Evolutionary conservation across 2,797 vertebrate species (phyloP), one percentile per base, ranked within the genome.

Genomic region (Erpetoichthys calabaricus): DNA sequence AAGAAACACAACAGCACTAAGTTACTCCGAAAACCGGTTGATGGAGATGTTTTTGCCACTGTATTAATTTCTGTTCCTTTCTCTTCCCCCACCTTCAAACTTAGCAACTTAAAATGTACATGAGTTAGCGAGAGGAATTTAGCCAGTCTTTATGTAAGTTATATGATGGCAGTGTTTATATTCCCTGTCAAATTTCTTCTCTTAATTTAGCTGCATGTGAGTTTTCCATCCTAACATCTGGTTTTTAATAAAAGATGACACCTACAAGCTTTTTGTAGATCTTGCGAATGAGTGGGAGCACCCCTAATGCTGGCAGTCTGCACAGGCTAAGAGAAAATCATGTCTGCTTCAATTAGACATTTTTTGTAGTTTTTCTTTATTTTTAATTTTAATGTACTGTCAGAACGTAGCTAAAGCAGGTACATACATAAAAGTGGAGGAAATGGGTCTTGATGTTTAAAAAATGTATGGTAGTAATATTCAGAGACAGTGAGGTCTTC

Each of bases 241-340:
- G 72, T 78, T 82, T 81, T 77, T 80, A 82, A 85, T 85, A 84
- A 75, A 74, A 68, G 72, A 73, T 77, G 78, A 82, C 76, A 77
- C 77, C 75, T 79, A 77, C 75, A 75, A 77, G 75, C 68, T 67
- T 72, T 74, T 72, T 79, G 64, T 68, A 68, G 68, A 67, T 73
- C 69, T 63, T 71, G 70, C 65, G 70, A 67, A 67, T 65, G 62
- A 67, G 57, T 57, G 66, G 60, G 56, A 75, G 73, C 73, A 74
- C 70, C 80, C 80, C 73, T 75, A 71, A 73, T 76, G 71, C 71
- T 78, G 74, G 77, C 72, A 73, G 70, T 71, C 65, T 78, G 58
- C 78, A 77, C 74, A 66, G 67, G 65, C 71, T 68, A 75, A 67
- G 66, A 75, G 68, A 66, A 78, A 69, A 70, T 75, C 68, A 73